Conservation (phyloP, 2,888 invertebrate genomes). For the Tholera decimalis region DNA sequence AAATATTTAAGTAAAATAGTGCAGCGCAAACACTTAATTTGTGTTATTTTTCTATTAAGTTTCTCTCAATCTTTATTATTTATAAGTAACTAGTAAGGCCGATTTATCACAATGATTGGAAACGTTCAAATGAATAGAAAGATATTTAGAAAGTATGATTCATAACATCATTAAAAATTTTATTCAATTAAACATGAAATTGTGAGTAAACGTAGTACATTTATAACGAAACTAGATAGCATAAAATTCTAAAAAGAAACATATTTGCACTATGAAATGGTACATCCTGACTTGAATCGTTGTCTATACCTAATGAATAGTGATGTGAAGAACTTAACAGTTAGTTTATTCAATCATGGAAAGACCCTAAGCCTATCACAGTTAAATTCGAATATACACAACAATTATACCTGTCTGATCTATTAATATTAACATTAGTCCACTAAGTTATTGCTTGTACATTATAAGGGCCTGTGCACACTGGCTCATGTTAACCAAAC, state of each 20-base stretch:
- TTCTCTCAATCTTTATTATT: not conserved
- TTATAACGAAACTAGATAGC: conserved; percentile 53
- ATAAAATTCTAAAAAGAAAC: conserved; percentile 18
- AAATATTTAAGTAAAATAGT: conserved; percentile 46
- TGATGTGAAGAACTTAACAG: conserved; percentile 36
- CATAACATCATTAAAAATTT: conserved; percentile 46
- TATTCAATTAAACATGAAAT: conserved; percentile 23
- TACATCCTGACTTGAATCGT: conserved; percentile 44
- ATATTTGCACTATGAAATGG: conserved; percentile 6
- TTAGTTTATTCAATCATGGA: conserved; percentile 55
- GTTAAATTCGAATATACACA: conserved; percentile 77
- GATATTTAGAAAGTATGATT: conserved; percentile 14
- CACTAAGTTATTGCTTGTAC: conserved; percentile 44
- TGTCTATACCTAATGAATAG: conserved; percentile 36
- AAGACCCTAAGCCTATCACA: conserved; percentile 79
- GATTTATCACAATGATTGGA: conserved; percentile 52
- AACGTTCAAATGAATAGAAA: conserved; percentile 34
- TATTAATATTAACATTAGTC: conserved; percentile 43
- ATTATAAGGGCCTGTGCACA: conserved; percentile 28
- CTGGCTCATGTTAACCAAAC: conserved; percentile 15
- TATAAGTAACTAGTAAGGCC: conserved; percentile 38
- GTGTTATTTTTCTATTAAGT: conserved; percentile 6
- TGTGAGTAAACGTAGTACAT: conserved; percentile 20
- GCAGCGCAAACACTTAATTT: conserved; percentile 37
- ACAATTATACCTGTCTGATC: conserved; percentile 62